Percentiles rank a stretch among this genome's conserved stretches.
Evolutionary conservation across 2,113 vertebrate species (phyloP).

Genomic region (Girardinichthys multiradiatus): DNA sequence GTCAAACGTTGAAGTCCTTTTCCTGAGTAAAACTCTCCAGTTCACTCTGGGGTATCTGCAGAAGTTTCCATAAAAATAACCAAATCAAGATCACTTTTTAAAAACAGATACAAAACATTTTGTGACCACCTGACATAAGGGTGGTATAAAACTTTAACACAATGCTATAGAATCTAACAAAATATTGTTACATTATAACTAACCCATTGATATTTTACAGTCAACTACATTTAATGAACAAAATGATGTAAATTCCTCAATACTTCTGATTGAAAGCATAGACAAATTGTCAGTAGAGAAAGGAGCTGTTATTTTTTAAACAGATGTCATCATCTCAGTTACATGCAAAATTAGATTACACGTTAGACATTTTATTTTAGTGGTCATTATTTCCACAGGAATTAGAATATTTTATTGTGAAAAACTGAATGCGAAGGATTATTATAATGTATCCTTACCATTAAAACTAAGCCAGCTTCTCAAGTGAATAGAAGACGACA

Average conservation of each 20-base stretch:
- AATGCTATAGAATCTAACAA: not conserved
- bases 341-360: constrained; percentile 9
- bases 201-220: not conserved
- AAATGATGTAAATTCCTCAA: not conserved
- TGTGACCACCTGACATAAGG: no score
- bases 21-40: no score
- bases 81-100: no score
- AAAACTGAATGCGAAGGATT: constrained; percentile 21
- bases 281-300: not conserved
- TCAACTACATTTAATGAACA: no score
- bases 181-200: not conserved
- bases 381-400: constrained; percentile 9
- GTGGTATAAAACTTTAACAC: not conserved
- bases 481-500: no score
- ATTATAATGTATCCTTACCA: constrained; percentile 12
- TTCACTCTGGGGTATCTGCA: no score
- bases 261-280: not conserved
- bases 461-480: constrained; percentile 18
- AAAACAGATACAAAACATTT: no score
- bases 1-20: no score
- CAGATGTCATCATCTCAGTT: constrained; percentile 7
- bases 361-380: constrained; percentile 16
- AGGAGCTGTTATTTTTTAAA: constrained; percentile 5
- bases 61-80: no score
- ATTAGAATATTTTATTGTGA: constrained; percentile 25